Conservation (phyloP, 1,140 invertebrate species). For the Pachypsylla venusta region DNA sequence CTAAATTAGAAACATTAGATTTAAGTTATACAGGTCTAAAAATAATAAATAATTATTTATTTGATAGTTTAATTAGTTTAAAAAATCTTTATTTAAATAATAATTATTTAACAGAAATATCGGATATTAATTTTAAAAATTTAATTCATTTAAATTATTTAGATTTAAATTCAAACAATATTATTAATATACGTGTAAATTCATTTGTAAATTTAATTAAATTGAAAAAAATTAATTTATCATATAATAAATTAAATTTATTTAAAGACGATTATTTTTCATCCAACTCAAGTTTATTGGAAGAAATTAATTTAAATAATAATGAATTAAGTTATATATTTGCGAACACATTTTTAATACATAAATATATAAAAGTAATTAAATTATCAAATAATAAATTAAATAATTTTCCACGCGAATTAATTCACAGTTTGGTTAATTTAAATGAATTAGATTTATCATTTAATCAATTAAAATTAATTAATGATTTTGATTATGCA, state of each 20-base stretch:
- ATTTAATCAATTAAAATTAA: slow-evolving; percentile 52
- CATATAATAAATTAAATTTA: slow-evolving; percentile 50
- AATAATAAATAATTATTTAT: slow-evolving; percentile 48
- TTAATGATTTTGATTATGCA: slow-evolving; percentile 72
- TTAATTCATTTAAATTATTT: slow-evolving; percentile 51
- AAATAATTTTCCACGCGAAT: slow-evolving; percentile 63
- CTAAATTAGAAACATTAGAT: slow-evolving; percentile 47
- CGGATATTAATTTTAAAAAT: slow-evolving; percentile 53
- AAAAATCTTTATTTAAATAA: slow-evolving; percentile 46
- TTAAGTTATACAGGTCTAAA: slow-evolving; percentile 54
- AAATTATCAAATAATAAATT: slow-evolving; percentile 57
- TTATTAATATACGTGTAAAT: slow-evolving; percentile 53
- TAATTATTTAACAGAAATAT: slow-evolving; percentile 52
- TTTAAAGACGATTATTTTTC: slow-evolving; percentile 68
- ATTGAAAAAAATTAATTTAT: slow-evolving; percentile 46
- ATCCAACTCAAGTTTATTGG: slow-evolving; percentile 40
- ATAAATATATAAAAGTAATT: slow-evolving; percentile 51
- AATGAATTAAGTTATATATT: slow-evolving; percentile 64
- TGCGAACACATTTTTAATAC: slow-evolving; percentile 65
- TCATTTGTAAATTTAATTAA: slow-evolving; percentile 52
- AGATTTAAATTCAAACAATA: slow-evolving; percentile 58
- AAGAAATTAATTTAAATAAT: slow-evolving; percentile 53
- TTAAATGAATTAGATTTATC: slow-evolving; percentile 59
- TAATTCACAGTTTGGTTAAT: slow-evolving; percentile 47
- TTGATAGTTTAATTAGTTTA: slow-evolving; percentile 47